Base-by-base conservation (phyloP, 2,888 invertebrate genomes). In the Aphodius granarius region DNA sequence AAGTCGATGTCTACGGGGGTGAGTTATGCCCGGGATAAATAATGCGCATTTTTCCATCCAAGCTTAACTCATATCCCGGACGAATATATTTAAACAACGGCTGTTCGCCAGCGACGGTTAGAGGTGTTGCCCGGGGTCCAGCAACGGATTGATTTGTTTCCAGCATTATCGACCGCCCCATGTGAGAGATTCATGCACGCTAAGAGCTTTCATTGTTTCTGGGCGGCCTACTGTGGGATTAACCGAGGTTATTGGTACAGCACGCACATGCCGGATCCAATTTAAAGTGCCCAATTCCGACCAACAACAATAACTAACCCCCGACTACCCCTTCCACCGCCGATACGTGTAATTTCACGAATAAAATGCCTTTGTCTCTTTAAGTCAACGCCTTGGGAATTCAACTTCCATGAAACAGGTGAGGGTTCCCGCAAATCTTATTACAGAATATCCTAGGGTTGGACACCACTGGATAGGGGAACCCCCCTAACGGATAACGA, bases 361-460 rank as follows among this genome's bases (percentile, higher is more conserved):
- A 79, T 80, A 82, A 80, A 80, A 80, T 79, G 81, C 79, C 43
- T 77, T 75, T 78, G 79, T 79, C 79, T 78, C 80, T 78, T 80
- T 80, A 81, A 81, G 81, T 80, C 79, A 80, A 81, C 80, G 81
- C 79, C 83, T 81, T 79, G 83, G 83, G 83, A 83, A 83, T 83
- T 81, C 79, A 81, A 76, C 43, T 43, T 79, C 81, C 77, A 78
- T 79, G 81, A 77, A 81, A 79, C 83, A 83, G 83, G 83, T 83
- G 82, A 83, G 81, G 83, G 80, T 80, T 79, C 79, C 77, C 77
- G 79, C 81, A 82, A 83, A 82, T 82, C 83, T 81, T 82, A 83
- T 83, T 83, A 83, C 81, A 78, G 79, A 80, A 79, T 68, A 76
- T 72, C 76, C 74, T 74, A 64, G 72, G 72, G 62, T 23, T n/a